Evolutionary conservation across 1,140 invertebrate genomes (phyloP).

Genomic region (Metopolophium dirhodum): DNA sequence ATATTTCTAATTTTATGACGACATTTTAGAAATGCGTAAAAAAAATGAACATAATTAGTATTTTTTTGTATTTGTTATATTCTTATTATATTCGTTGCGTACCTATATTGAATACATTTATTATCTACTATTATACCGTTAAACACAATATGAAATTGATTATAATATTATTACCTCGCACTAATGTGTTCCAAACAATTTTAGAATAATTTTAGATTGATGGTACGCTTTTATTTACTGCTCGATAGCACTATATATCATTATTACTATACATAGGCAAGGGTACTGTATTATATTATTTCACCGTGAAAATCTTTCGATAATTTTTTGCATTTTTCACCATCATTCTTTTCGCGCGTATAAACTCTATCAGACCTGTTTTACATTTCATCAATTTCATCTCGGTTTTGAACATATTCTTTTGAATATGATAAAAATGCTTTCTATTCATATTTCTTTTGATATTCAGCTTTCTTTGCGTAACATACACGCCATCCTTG

Average conservation of each 20-base stretch:
- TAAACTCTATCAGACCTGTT: constrained; percentile 2
- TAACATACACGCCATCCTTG: neutral
- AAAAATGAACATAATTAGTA: neutral
- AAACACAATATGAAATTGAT: neutral
- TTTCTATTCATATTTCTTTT: constrained; percentile 4
- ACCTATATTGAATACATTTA: neutral
- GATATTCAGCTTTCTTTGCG: neutral
- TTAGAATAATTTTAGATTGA: neutral
- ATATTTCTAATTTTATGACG: neutral
- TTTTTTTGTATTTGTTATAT: neutral
- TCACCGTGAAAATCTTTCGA: neutral
- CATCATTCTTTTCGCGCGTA: neutral
- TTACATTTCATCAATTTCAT: constrained; percentile 30
- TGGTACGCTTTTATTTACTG: constrained; percentile 1
- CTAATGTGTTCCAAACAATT: neutral
- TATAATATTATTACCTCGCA: neutral
- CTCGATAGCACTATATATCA: neutral
- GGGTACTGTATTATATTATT: neutral
- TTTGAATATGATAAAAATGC: constrained; percentile 14
- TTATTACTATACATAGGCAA: neutral
- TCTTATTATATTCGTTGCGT: neutral
- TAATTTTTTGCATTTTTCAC: constrained; percentile 10
- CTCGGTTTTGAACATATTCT: neutral
- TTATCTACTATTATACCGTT: neutral
- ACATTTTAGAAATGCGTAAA: neutral